Conservation (phyloP, 1,140 invertebrate genomes). For the Chironomus striatipennis region DNA sequence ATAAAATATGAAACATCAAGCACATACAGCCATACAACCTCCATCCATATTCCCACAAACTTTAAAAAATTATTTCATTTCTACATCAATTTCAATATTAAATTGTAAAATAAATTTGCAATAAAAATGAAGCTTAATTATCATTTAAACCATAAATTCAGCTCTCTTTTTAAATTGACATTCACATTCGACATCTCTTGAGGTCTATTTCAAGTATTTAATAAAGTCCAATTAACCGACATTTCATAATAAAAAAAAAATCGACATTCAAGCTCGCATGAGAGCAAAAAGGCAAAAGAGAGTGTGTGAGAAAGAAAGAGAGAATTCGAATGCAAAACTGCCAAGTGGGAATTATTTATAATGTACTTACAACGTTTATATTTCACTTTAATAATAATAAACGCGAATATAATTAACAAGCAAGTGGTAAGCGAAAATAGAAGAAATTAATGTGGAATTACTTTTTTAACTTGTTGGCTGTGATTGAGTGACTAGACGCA, state of each 20-base stretch:
- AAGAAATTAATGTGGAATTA: not conserved
- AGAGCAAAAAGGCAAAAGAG: not conserved
- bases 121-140: constrained; percentile 4
- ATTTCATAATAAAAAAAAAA: not conserved
- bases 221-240: not conserved
- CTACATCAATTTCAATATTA: too few relatives aligned
- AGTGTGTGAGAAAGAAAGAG: not conserved
- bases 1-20: too few relatives aligned
- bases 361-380: not conserved
- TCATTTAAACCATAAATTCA: not conserved
- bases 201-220: too few relatives aligned
- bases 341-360: constrained; percentile 13
- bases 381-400: not conserved
- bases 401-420: not conserved
- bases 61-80: too few relatives aligned
- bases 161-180: not conserved
- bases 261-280: too few relatives aligned
- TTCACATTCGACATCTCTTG: too few relatives aligned
- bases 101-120: not conserved
- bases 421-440: not conserved
- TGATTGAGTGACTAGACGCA: too few relatives aligned
- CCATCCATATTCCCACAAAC: too few relatives aligned
- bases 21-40: too few relatives aligned
- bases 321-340: not conserved
- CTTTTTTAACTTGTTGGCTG: too few relatives aligned